Evolutionary conservation across 2,888 invertebrate genomes (phyloP).

Genomic region (Ferdinandea cuprea): DNA sequence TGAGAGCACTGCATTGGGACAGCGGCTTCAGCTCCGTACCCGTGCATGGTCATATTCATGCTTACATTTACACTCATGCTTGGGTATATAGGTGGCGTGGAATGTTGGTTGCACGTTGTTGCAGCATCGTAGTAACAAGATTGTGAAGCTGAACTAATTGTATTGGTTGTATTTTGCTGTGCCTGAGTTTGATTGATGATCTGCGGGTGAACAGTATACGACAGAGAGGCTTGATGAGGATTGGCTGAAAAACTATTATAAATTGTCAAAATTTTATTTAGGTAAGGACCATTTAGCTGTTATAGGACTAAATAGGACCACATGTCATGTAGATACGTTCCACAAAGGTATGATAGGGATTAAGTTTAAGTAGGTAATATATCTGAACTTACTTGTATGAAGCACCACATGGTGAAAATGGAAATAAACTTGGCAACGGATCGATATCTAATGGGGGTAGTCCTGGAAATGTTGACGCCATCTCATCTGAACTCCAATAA

Average conservation of each 20-base stretch:
- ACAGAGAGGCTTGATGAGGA: conserved; percentile 83
- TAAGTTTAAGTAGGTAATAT: no score
- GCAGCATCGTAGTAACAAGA: conserved; percentile 81
- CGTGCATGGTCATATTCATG: conserved; percentile 99
- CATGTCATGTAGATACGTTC: no score
- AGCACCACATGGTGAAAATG: conserved; percentile 92
- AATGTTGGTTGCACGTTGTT: conserved; percentile 76
- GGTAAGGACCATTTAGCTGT: no score
- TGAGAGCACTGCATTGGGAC: conserved; percentile 86
- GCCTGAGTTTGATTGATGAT: conserved; percentile 82
- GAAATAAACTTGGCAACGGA: conserved; percentile 92
- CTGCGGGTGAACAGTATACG: conserved; percentile 85
- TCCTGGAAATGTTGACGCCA: conserved; percentile 92
- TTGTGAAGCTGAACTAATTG: conserved; percentile 72
- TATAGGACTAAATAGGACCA: no score
- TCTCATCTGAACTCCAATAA: conserved; percentile 87
- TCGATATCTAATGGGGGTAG: conserved; percentile 93
- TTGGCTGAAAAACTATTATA: conserved; percentile 80
- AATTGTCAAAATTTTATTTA: conserved; percentile 19
- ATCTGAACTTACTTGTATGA: conserved; percentile 88
- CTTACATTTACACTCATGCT: conserved; percentile 97
- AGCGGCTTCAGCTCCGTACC: conserved; percentile 84
- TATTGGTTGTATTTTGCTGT: conserved; percentile 78
- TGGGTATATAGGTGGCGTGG: conserved; percentile 87
- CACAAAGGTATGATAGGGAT: no score